A percentile compares a stretch with the other conserved stretches of the same genome.
These are phyloP conservation scores for Eulithis prunata DNA, from an alignment of 2,888 invertebrate species.

Conservation along the genomic window DNA sequence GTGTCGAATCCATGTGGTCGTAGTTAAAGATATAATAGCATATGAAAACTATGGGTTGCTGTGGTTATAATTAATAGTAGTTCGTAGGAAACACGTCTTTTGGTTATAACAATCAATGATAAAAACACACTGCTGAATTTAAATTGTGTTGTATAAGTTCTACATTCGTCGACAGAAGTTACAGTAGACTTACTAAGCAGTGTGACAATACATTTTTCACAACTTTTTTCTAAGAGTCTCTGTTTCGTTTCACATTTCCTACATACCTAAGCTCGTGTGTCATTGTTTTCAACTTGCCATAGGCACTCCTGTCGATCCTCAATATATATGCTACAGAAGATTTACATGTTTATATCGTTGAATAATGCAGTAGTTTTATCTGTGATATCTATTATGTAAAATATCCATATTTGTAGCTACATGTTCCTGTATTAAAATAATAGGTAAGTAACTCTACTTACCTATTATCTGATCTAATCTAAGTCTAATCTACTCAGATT, in stretches of 20 bases:
- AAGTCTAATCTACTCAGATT: too few species aligned
- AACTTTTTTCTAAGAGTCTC: too few species aligned
- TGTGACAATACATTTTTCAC: background rate
- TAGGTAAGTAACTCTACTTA: too few species aligned
- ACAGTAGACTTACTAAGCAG: background rate
- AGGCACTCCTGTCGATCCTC: too few species aligned
- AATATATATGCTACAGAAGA: too few species aligned
- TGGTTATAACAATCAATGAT: background rate
- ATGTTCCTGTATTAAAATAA: too few species aligned
- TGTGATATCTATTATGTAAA: background rate
- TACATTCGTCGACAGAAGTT: constrained; percentile 9
- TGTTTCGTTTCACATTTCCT: too few species aligned
- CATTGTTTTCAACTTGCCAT: too few species aligned
- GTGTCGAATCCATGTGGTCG: constrained; percentile 57
- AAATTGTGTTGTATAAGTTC: background rate
- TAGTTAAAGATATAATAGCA: constrained; percentile 51
- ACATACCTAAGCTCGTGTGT: too few species aligned
- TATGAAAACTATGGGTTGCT: constrained; percentile 38
- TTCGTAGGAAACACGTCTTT: constrained; percentile 5
- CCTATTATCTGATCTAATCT: too few species aligned
- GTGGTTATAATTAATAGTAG: constrained; percentile 24
- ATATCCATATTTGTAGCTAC: too few species aligned
- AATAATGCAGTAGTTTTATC: background rate
- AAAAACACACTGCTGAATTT: background rate
- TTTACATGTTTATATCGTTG: background rate